Evolutionary conservation across 2,797 vertebrate genomes (phyloP), one percentile per base, ranked within the genome.

Genomic region (Cetoscarus ocellatus): DNA sequence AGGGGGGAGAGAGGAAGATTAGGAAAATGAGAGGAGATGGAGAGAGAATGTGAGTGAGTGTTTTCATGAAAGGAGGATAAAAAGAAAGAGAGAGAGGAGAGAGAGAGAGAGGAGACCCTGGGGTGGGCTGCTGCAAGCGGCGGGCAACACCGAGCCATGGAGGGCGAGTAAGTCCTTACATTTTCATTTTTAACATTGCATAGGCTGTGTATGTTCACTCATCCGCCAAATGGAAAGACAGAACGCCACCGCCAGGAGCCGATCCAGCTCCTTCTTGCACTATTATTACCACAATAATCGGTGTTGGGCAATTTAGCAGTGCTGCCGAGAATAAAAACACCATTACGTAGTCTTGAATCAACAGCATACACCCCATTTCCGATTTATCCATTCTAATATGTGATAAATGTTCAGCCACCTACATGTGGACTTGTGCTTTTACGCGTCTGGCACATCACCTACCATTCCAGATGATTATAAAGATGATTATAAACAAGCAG

Each of bases 151-250:
- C 92, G 86, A 95, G 94, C 93, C 93, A 95, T 95, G 95, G 95
- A 95, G 94, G 94, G 94, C 94, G 94, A 95, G 95, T 95, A 95
- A 95, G 95, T 95, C 92, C 91, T 90, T 90, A 84, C 90, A 91
- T 94, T 93, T 92, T 89, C 84, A 90, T 90, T 88, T 89, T 67
- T 84, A 77, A 75, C 67, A 88, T 82, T 82, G 81, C 82, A 84
- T 66, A 69, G 9, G 11, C 39, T 40, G 66, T 72, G 55, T 63
- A 65, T 79, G 82, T 83, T 73, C 62, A 88, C 54, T 71, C 80
- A 73, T 85, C 66, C 66, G 61, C 70, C 67, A 67, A 45, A 1
- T 57, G 67, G 85, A 63, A 79, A 80, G 83, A 65, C n/a, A 77
- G 73, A 75, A 69, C 69, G 77, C 70, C 76, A 79, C 72, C 80